Evolutionary conservation across 2,888 invertebrate genomes (phyloP).

Genomic region (Mamestra brassicae): DNA sequence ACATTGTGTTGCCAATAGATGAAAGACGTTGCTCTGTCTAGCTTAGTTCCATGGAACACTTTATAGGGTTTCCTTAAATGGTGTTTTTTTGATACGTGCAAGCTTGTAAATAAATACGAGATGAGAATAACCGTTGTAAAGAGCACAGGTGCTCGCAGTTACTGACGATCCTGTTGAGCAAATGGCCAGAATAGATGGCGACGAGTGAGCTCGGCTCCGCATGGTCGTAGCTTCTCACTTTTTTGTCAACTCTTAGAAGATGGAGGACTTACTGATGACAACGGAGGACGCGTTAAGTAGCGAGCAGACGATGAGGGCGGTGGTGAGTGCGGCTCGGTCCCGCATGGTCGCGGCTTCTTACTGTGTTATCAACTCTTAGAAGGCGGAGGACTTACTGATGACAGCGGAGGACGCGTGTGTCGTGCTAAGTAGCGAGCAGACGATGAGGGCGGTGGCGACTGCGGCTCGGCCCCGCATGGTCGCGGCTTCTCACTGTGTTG

Average conservation of each 20-base stretch:
- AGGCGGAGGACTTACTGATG: conserved; percentile 77
- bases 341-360: conserved; percentile 81
- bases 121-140: conserved; percentile 7
- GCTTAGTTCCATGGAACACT: not conserved
- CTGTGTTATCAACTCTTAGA: not conserved
- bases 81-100: not conserved
- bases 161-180: conserved; percentile 59
- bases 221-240: not conserved
- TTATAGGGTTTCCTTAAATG: not conserved
- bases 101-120: conserved; percentile 70
- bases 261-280: conserved; percentile 79
- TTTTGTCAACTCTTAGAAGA: not conserved
- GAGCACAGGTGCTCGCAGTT: not conserved
- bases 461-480: conserved; percentile 85
- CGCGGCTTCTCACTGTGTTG: conserved; percentile 57
- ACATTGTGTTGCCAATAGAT: conserved; percentile 10
- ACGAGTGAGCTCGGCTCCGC: not conserved
- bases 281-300: conserved; percentile 78
- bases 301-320: conserved; percentile 76
- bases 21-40: not conserved
- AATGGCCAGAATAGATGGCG: no score
- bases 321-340: conserved; percentile 79
- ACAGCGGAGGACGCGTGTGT: conserved; percentile 77
- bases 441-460: conserved; percentile 75
- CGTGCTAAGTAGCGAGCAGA: conserved; percentile 79